Conservation (phyloP, 2,888 invertebrate genomes). For the Lysandra coridon region DNA sequence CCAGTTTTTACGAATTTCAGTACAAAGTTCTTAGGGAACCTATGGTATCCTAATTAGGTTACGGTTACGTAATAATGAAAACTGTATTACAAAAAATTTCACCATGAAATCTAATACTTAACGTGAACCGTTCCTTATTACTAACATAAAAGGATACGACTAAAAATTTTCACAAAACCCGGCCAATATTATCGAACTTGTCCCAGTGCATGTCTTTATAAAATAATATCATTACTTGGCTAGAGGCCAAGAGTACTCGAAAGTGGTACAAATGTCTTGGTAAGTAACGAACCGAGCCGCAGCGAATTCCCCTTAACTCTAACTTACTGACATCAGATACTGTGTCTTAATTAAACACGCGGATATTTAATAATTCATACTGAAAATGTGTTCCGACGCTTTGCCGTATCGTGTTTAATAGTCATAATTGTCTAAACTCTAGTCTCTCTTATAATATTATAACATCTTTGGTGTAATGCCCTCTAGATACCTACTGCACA, state of each 20-base stretch:
- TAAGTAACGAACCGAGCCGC: conserved; percentile 41
- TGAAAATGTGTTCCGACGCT: conserved; percentile 25
- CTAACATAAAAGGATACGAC: conserved; percentile 10
- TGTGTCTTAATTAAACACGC: conserved; percentile 38
- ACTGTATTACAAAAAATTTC: not conserved
- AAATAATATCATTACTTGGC: conserved; percentile 45
- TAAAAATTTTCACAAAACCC: not conserved
- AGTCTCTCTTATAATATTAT: not conserved
- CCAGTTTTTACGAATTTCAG: too few species aligned
- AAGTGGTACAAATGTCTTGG: conserved; percentile 43
- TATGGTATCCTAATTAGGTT: too few species aligned
- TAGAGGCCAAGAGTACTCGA: conserved; percentile 41
- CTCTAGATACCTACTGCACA: too few species aligned
- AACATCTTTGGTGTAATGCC: not conserved
- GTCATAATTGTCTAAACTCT: not conserved
- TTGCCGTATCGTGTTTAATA: conserved; percentile 12
- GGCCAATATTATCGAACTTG: conserved; percentile 28
- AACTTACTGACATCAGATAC: conserved; percentile 37
- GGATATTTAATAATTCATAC: conserved; percentile 31
- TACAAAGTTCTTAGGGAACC: too few species aligned
- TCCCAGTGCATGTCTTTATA: conserved; percentile 35
- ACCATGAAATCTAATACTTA: not conserved
- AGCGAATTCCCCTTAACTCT: conserved; percentile 38
- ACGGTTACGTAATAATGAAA: not conserved
- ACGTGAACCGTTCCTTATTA: not conserved